These are phyloP conservation scores for Molossus molossus DNA, from an alignment of 2,797 vertebrate species.

Conservation along the genomic window DNA sequence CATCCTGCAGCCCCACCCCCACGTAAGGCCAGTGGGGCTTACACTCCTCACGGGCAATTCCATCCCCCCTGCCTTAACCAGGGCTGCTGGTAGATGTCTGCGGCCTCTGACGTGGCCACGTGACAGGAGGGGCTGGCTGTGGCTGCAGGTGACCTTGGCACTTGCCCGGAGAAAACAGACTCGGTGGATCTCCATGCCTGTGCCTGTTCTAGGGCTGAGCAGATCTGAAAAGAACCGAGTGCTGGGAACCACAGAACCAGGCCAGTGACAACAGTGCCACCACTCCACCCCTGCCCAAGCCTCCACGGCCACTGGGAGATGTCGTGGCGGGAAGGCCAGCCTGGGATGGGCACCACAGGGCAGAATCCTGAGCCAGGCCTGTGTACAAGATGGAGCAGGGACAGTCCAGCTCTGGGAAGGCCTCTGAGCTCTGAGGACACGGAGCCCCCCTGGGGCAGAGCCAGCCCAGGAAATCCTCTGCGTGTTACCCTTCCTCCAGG, in stretches of 20 bases:
- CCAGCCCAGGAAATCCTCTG: neutral
- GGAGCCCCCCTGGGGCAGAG: neutral
- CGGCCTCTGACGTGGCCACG: neutral
- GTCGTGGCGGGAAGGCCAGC: neutral
- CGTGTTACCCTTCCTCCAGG: neutral
- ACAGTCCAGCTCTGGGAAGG: neutral
- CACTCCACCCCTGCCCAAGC: neutral
- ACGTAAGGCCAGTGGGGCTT: neutral
- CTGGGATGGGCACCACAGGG: neutral
- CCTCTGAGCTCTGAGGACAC: neutral
- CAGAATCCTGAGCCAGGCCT: neutral
- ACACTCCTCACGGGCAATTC: neutral
- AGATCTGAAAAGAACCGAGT: conserved; percentile 30
- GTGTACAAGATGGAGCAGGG: neutral
- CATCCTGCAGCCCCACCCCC: too few species aligned
- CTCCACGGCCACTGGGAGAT: neutral
- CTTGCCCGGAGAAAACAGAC: conserved; percentile 44
- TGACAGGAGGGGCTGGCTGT: neutral
- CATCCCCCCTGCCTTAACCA: neutral
- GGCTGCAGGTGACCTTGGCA: conserved; percentile 10
- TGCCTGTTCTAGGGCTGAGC: neutral
- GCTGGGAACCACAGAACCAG: neutral
- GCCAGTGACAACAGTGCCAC: neutral
- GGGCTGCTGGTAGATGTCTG: neutral
- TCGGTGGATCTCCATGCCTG: neutral